phyloP scores from a whole-genome alignment of 2,888 invertebrate genomes.

The Clistopyga incitator region DNA sequence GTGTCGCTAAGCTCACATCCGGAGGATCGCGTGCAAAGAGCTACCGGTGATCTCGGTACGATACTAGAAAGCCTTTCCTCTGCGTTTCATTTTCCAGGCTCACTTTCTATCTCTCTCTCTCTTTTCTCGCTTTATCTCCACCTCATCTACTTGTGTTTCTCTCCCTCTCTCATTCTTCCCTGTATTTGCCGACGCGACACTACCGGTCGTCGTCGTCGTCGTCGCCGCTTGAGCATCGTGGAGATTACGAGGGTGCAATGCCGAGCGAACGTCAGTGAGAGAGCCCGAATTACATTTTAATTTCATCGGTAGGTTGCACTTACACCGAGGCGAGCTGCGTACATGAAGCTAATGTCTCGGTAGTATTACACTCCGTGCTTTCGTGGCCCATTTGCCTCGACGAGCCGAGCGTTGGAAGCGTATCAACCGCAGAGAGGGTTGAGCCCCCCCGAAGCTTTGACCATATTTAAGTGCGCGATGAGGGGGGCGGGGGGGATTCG shows the following conservation, averaged over 20 bases:
- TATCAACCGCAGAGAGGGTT: neutral
- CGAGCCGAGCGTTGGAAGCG: conserved; percentile 12
- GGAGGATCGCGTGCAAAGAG: conserved; percentile 27
- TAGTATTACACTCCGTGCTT: conserved; percentile 16
- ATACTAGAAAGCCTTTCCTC: conserved; percentile 51
- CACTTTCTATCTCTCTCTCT: conserved; percentile 2
- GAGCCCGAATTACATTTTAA: conserved; percentile 80
- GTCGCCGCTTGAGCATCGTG: conserved; percentile 44
- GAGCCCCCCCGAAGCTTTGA: conserved; percentile 9
- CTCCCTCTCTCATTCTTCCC: neutral
- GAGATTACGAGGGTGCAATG: conserved; percentile 77
- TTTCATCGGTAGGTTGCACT: conserved; percentile 75
- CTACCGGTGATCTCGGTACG: conserved; percentile 18
- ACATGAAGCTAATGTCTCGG: conserved; percentile 45
- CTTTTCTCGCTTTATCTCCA: conserved; percentile 1
- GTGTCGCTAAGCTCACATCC: conserved; percentile 65
- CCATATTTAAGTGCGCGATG: conserved; percentile 23
- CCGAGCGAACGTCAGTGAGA: conserved; percentile 66
- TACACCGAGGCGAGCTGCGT: conserved; percentile 29
- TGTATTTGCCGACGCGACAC: conserved; percentile 63
- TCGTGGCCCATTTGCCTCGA: conserved; percentile 33
- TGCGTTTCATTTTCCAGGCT: conserved; percentile 9
- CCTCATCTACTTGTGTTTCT: conserved; percentile 24
- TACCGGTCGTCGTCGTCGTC: conserved; percentile 6
- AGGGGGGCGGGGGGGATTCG: too few species aligned